Evolutionary conservation across 2,113 vertebrate genomes (phyloP).

Genomic region (Telmatochromis brachygnathus): DNA sequence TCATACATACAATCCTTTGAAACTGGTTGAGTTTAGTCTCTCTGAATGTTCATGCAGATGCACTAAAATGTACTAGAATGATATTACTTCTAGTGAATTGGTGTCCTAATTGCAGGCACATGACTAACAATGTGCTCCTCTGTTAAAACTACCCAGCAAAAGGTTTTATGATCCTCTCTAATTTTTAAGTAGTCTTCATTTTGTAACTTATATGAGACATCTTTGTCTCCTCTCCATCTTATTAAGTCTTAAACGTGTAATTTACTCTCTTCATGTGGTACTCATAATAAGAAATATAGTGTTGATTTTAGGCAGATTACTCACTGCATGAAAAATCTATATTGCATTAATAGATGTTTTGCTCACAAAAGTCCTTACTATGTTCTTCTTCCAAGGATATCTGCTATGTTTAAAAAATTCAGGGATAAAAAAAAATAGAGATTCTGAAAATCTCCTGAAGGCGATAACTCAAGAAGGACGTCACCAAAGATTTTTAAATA

Average conservation of each 20-base stretch:
- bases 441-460: background rate
- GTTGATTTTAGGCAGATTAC: background rate
- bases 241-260: background rate
- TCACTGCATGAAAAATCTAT: background rate
- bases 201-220: background rate
- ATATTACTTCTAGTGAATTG: background rate
- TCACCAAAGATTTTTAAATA: background rate
- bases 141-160: background rate
- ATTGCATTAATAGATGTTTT: background rate
- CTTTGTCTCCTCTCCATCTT: background rate
- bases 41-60: conserved; percentile 1
- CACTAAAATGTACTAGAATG: background rate
- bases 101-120: background rate
- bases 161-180: background rate
- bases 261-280: background rate
- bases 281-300: background rate
- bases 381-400: background rate
- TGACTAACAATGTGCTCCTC: background rate
- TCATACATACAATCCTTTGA: background rate
- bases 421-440: background rate
- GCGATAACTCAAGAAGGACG: background rate
- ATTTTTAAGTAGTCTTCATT: background rate
- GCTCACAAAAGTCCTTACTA: background rate
- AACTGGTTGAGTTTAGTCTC: conserved; percentile 62
- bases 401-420: background rate